Evolutionary conservation across 1,140 invertebrate genomes (phyloP).

Genomic region (Tyrophagus putrescentiae): DNA sequence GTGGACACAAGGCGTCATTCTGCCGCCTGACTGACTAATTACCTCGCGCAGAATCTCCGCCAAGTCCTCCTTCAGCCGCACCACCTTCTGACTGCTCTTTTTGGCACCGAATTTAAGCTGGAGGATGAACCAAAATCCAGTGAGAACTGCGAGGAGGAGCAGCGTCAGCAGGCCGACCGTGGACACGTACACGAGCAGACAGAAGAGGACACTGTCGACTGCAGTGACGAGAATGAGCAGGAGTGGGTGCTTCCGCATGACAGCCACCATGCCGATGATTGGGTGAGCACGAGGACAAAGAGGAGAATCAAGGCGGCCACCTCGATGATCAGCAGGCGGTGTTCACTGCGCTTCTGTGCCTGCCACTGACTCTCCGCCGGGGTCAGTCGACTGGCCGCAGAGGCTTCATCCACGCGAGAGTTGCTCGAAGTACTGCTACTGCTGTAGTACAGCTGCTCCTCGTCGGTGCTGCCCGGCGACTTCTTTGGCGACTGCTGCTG

Average conservation of each 20-base stretch:
- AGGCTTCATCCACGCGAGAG: too few species aligned
- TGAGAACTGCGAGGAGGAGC: neutral
- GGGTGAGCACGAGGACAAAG: neutral
- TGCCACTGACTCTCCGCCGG: neutral
- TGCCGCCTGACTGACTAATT: neutral
- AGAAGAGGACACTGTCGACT: neutral
- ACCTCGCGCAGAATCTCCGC: neutral
- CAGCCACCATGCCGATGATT: conserved; percentile 6
- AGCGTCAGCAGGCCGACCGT: neutral
- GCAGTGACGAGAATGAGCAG: conserved; percentile 1
- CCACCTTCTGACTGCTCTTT: neutral
- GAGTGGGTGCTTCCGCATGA: neutral
- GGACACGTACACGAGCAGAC: neutral
- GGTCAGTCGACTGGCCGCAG: neutral
- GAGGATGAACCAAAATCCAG: neutral
- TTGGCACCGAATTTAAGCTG: neutral
- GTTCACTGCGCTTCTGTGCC: neutral
- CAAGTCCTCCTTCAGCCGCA: neutral
- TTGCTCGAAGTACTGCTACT: neutral
- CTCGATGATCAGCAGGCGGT: conserved; percentile 8
- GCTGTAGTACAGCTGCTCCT: conserved; percentile 4
- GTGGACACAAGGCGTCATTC: conserved; percentile 6
- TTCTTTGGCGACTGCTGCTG: neutral
- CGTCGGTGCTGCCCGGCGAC: neutral
- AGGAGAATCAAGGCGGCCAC: neutral